These are phyloP conservation scores for Microchirus variegatus DNA, from an alignment of 2,797 vertebrate genomes.

Conservation along the genomic window DNA sequence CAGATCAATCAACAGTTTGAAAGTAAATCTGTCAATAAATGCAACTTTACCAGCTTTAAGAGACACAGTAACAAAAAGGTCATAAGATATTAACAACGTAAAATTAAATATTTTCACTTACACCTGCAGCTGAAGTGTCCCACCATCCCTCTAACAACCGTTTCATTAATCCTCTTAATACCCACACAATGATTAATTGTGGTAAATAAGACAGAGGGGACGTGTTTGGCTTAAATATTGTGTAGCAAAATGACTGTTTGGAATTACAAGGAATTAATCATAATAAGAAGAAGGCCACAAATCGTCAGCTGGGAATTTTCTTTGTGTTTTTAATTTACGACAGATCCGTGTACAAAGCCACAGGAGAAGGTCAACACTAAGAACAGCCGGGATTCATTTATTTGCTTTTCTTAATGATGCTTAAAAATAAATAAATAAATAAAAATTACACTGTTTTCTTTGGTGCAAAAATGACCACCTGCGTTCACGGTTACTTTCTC, in stretches of 20 bases:
- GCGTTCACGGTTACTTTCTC: too few species aligned
- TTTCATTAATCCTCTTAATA: conserved; percentile 73
- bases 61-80: too few species aligned
- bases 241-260: conserved; percentile 49
- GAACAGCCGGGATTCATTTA: background rate
- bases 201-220: conserved; percentile 41
- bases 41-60: too few species aligned
- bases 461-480: too few species aligned
- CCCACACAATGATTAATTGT: conserved; percentile 49
- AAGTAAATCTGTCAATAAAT: too few species aligned
- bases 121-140: conserved; percentile 4
- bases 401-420: background rate
- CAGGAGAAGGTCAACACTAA: background rate
- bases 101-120: conserved; percentile 11
- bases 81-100: conserved; percentile 9
- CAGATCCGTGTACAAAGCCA: background rate
- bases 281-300: conserved; percentile 11
- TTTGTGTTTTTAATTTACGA: background rate
- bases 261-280: conserved; percentile 52
- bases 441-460: background rate
- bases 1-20: too few species aligned
- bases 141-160: conserved; percentile 31
- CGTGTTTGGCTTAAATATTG: conserved; percentile 59
- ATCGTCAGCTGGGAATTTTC: conserved; percentile 18
- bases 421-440: too few species aligned